Evolutionary conservation across 1,140 invertebrate genomes (phyloP).

Genomic region (Eufriesea mexicana): DNA sequence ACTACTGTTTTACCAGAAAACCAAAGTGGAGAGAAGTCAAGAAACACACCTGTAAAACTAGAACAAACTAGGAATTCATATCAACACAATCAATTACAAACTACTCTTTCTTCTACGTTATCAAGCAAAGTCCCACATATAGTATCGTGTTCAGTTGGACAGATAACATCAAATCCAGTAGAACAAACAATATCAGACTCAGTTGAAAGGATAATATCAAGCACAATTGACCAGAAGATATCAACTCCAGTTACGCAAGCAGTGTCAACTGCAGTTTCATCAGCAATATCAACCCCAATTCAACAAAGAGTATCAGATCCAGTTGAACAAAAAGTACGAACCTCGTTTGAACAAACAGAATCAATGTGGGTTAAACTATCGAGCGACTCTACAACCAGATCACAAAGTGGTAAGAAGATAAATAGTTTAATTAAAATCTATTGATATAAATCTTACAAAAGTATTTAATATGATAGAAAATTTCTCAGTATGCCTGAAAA

Average conservation of each 20-base stretch:
- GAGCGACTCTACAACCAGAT: neutral
- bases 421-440: constrained; percentile 46
- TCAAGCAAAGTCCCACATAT: neutral
- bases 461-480: constrained; percentile 27
- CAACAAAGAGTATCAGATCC: neutral
- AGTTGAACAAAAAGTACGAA: no score
- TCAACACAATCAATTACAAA: constrained; percentile 3
- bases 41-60: neutral
- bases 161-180: no score
- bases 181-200: no score
- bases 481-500: constrained; percentile 36
- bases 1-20: neutral
- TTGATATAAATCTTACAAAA: constrained; percentile 29
- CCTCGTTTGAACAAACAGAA: no score
- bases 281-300: neutral
- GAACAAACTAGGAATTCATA: neutral
- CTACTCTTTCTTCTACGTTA: neutral
- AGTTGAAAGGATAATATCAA: no score
- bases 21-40: neutral
- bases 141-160: no score
- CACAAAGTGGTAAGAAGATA: neutral
- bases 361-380: neutral
- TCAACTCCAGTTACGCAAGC: no score
- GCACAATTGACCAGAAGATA: no score
- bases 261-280: no score